Evolutionary conservation across 1,140 invertebrate genomes (phyloP), one percentile per base, ranked within the genome.

Genomic region (Drosophila ficusphila): DNA sequence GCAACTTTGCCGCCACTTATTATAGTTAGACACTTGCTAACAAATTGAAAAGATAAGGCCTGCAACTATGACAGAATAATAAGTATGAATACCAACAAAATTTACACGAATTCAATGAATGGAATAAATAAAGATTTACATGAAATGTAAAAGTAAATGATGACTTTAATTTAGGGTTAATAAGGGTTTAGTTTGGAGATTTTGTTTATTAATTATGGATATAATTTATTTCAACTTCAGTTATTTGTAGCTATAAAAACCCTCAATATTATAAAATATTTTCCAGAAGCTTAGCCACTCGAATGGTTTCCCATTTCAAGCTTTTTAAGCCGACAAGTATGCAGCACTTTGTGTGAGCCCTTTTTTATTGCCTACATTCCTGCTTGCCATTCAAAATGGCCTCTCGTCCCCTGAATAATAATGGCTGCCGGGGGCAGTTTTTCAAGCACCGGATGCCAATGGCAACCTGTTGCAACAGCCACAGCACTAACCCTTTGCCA

Each of bases 71-170:
- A 33, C 19, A 36, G 53, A 51, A 16, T 16, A 57, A 34, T 9
- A 38, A 49, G 12, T 61, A 64, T 42, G 33, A 65, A 36, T 51
- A 70, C 36, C 47, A 54, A 85, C 81, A 85, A 86, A 81, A 86
- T 86, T 88, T 86, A 86, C 81, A 86, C 82, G 48, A 71, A 41
- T 56, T 49, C 31, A 76, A 81, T 69, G 58, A 81, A 85, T 62
- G 29, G 64, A 78, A 72, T 74, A 56, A 75, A 75, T 86, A 86
- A 88, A 86, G 60, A 76, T 89, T 82, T 86, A 88, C 83, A 86
- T 86, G n/a, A 89, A 86, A 86, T 86, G 82, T 86, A 89, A 67
- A 12, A 39, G 16, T 29, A 27, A 31, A 34, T 27, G 0, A 7
- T 36, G 38, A 9, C 7, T 51, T 31, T 42, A 11, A 25, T 48